Base-by-base conservation (phyloP, 2,797 vertebrate genomes). In the Brachyrhaphis roseni region DNA sequence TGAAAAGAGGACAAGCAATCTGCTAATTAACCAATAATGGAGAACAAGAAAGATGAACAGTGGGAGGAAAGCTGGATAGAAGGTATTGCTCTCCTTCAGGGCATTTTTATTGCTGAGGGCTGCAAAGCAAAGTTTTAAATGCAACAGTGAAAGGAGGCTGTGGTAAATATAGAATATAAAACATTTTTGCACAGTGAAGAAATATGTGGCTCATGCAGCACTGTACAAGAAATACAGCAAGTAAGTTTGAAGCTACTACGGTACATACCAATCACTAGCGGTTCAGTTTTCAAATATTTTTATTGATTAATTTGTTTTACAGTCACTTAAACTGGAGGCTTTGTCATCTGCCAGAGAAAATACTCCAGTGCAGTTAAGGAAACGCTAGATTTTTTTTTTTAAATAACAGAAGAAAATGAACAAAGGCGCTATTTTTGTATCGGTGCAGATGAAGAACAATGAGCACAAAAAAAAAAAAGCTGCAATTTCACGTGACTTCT, bases 21-120 rank as follows among this genome's bases (percentile, higher is more conserved):
- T 82, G 86, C 90, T 92, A 93, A 93, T 93, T 88, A 93, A 87
- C 89, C 87, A 88, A 89, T 93, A 91, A 91, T 87, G 81, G 86
- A 74, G 73, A 79, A 85, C 78, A 77, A 74, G 79, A 71, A 81
- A 76, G 85, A 89, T 77, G 86, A 88, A 83, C 82, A 53, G 78
- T 18, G 79, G 85, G 86, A 84, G 46, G 76, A 51, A 57, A 84
- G 80, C 78, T 72, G 80, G 74, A 77, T 72, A 78, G 71, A 72
- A 82, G 84, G 75, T 72, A 82, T 45, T 71, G 78, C 72, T 81
- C 79, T 82, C 46, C 74, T 82, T 74, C 66, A 46, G 71, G 45
- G 74, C 64, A 71, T 80, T 59, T 84, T 83, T 64, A 68, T 79
- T 59, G 75, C 64, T 81, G 76, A 75, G 72, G 16, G 80, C 83